Evolutionary conservation across 2,797 vertebrate species (phyloP).

Genomic region (Phataginus tetradactyla): DNA sequence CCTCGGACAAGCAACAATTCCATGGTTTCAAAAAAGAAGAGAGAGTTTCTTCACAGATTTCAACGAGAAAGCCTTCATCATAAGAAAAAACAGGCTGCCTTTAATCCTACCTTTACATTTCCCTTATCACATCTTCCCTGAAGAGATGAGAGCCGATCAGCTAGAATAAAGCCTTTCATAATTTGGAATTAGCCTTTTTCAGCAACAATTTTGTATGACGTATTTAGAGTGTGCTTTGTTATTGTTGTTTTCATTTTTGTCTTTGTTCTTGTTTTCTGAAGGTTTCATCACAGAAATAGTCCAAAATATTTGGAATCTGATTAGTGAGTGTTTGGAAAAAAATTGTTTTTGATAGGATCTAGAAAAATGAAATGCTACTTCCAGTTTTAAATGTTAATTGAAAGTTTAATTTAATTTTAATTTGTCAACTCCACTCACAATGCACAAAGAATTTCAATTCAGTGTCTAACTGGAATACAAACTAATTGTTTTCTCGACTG

Average conservation of each 20-base stretch:
- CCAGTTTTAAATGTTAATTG: not conserved
- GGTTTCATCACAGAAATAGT: not conserved
- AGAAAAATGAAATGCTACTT: not conserved
- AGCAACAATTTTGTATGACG: not conserved
- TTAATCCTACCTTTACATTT: not conserved
- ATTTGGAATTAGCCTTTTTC: not conserved
- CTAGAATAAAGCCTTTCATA: not conserved
- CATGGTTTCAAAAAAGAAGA: not conserved
- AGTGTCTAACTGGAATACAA: not conserved
- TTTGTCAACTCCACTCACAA: not conserved
- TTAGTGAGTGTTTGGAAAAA: not conserved
- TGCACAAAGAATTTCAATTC: not conserved
- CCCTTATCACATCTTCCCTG: not conserved
- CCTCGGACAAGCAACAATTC: not conserved
- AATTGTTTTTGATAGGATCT: not conserved
- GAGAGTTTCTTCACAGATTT: not conserved
- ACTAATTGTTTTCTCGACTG: not conserved
- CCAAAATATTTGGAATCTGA: slow-evolving; percentile 1
- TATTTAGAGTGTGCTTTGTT: not conserved
- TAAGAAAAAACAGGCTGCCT: not conserved
- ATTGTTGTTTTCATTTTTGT: not conserved
- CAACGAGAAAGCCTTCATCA: not conserved
- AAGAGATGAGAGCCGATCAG: not conserved
- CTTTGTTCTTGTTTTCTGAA: not conserved
- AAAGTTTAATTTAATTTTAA: slow-evolving; percentile 9